phyloP scores from a whole-genome alignment of 2,113 vertebrate species.

The Entelurus aequoreus region DNA sequence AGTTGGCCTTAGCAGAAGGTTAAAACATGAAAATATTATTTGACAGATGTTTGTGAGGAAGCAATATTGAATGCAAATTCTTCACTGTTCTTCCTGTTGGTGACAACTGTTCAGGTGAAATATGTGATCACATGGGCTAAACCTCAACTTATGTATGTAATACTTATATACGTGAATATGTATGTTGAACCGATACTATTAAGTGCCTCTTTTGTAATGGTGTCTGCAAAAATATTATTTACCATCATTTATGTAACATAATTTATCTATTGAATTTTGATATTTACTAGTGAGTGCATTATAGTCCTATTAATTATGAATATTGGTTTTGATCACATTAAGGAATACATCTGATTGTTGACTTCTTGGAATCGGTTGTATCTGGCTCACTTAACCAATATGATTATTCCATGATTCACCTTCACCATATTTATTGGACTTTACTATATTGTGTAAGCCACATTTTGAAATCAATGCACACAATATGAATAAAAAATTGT shows the following conservation, averaged over 20 bases:
- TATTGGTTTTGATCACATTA: constrained; percentile 24
- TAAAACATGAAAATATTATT: neutral
- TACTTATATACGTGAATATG: constrained; percentile 1
- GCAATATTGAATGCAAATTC: neutral
- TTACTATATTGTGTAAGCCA: neutral
- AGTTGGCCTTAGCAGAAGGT: neutral
- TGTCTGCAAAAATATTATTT: constrained; percentile 31
- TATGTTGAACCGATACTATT: constrained; percentile 38
- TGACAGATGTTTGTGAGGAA: neutral
- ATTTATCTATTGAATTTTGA: constrained; percentile 54
- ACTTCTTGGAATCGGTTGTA: constrained; percentile 47
- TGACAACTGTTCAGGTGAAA: constrained; percentile 53
- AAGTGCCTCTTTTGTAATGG: constrained; percentile 72
- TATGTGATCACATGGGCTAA: constrained; percentile 39
- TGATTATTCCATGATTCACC: constrained; percentile 33
- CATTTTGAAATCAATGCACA: neutral
- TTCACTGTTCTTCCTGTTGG: constrained; percentile 32
- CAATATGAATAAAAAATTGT: constrained; percentile 22
- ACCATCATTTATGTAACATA: constrained; percentile 22
- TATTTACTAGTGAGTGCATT: constrained; percentile 33
- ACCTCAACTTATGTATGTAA: constrained; percentile 31
- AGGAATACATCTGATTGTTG: constrained; percentile 15
- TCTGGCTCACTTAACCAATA: constrained; percentile 31
- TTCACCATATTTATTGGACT: constrained; percentile 20
- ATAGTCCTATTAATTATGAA: constrained; percentile 17